phyloP scores from a whole-genome alignment of 2,797 vertebrate species.

The Borostomias antarcticus region DNA sequence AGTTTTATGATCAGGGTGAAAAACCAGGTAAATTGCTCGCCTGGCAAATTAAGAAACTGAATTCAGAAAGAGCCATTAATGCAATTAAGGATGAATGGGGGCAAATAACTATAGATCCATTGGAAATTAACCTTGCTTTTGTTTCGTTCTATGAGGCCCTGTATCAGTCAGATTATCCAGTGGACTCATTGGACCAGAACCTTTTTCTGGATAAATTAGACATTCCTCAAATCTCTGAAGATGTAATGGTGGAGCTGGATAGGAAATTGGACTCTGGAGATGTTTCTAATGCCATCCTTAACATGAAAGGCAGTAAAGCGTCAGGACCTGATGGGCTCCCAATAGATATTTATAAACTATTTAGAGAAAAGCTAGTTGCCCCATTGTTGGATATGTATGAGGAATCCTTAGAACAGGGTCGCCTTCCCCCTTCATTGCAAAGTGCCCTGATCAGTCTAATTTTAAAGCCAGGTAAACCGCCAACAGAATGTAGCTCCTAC shows the following conservation, averaged over 20 bases:
- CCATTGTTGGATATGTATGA: slow-evolving; percentile 16
- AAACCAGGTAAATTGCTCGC: slow-evolving; percentile 26
- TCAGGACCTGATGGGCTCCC: slow-evolving; percentile 19
- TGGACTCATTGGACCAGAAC: background rate
- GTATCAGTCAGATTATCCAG: slow-evolving; percentile 7
- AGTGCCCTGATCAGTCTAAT: slow-evolving; percentile 19
- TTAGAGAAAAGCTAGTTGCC: slow-evolving; percentile 17
- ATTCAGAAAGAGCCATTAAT: slow-evolving; percentile 27
- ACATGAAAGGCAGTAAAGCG: slow-evolving; percentile 22
- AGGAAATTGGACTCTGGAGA: background rate
- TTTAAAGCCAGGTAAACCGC: slow-evolving; percentile 11
- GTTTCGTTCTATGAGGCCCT: slow-evolving; percentile 8
- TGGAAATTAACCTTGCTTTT: slow-evolving; percentile 19
- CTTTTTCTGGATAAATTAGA: slow-evolving; percentile 15
- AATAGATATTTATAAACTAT: slow-evolving; percentile 27
- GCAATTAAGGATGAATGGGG: slow-evolving; percentile 14
- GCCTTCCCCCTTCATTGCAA: slow-evolving; percentile 2
- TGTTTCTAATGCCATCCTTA: no score
- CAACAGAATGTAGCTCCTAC: background rate
- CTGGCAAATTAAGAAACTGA: slow-evolving; percentile 21
- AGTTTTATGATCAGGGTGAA: slow-evolving; percentile 26
- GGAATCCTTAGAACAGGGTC: slow-evolving; percentile 12
- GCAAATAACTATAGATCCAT: slow-evolving; percentile 8
- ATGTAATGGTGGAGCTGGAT: slow-evolving; percentile 7
- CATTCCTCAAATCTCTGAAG: slow-evolving; percentile 14